phyloP scores from a whole-genome alignment of 1,140 invertebrate genomes.

The Notospermus geniculatus region DNA sequence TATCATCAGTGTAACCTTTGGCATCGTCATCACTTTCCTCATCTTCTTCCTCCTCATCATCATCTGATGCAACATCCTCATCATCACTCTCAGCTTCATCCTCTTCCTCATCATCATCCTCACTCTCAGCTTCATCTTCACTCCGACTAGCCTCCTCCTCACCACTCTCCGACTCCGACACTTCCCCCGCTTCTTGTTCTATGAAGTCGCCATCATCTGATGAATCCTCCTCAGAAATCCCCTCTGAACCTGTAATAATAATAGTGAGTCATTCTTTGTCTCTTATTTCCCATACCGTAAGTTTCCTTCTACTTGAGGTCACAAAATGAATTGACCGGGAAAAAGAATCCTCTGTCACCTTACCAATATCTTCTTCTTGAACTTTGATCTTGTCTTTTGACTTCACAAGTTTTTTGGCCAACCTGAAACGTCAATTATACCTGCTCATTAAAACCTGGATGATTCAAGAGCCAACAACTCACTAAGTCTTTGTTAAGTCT shows the following conservation, averaged over 20 bases:
- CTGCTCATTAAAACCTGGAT: too few relatives aligned
- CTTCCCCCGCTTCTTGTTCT: too few relatives aligned
- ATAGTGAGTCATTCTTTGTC: too few relatives aligned
- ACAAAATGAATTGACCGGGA: too few relatives aligned
- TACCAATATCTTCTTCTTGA: conserved; percentile 7
- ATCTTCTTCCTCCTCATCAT: conserved; percentile 20
- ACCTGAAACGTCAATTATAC: too few relatives aligned
- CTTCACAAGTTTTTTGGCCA: background rate
- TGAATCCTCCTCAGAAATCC: conserved; percentile 6
- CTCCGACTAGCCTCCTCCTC: conserved; percentile 1
- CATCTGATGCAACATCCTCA: background rate
- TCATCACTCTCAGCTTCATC: conserved; percentile 24
- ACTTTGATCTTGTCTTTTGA: background rate
- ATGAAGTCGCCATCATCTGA: conserved; percentile 22
- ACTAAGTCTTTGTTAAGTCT: too few relatives aligned
- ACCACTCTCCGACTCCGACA: too few relatives aligned
- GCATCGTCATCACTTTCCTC: conserved; percentile 25
- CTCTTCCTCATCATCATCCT: conserved; percentile 20
- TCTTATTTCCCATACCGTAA: too few relatives aligned
- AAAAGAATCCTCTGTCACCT: too few relatives aligned
- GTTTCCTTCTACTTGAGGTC: too few relatives aligned
- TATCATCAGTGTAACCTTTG: conserved; percentile 68
- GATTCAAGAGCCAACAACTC: too few relatives aligned
- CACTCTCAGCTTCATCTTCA: conserved; percentile 5
- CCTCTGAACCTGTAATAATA: too few relatives aligned